Conservation (phyloP, 2,888 invertebrate genomes). For the Escarpia spicata region DNA sequence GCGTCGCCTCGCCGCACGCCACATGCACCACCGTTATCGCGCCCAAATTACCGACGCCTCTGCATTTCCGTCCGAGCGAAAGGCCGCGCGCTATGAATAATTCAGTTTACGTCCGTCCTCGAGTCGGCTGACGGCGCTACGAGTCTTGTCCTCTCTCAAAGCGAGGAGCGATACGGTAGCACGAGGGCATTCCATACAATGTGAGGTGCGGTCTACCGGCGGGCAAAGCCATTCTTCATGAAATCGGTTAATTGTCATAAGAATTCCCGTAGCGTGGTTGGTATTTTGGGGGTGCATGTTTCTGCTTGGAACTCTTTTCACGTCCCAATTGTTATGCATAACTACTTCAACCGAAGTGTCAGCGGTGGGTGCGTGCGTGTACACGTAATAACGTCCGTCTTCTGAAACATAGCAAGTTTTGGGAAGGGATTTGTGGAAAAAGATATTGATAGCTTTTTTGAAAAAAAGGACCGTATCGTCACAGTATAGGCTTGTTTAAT, state of each 20-base stretch:
- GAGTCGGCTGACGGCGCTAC: neutral
- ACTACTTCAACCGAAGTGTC: too few relatives aligned
- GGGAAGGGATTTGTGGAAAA: too few relatives aligned
- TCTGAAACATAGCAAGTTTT: too few relatives aligned
- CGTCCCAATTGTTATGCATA: too few relatives aligned
- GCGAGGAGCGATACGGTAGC: neutral
- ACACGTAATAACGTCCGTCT: too few relatives aligned
- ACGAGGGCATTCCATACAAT: neutral
- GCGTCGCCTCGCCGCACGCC: neutral
- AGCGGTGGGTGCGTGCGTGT: too few relatives aligned
- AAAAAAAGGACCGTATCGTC: too few relatives aligned
- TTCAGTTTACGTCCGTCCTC: constrained; percentile 6
- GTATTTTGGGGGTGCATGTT: too few relatives aligned
- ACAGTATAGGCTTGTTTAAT: too few relatives aligned
- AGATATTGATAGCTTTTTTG: too few relatives aligned
- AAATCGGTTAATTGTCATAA: neutral
- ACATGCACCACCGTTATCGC: neutral
- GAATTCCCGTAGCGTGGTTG: too few relatives aligned
- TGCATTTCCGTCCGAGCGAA: constrained; percentile 5
- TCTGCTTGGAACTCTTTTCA: too few relatives aligned
- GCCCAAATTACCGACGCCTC: constrained; percentile 12
- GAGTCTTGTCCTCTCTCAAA: neutral
- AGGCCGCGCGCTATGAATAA: constrained; percentile 5
- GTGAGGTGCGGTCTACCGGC: neutral
- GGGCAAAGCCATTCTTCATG: neutral